Conservation (phyloP, 1,140 invertebrate genomes). For the Venustaconcha ellipsiformis region DNA sequence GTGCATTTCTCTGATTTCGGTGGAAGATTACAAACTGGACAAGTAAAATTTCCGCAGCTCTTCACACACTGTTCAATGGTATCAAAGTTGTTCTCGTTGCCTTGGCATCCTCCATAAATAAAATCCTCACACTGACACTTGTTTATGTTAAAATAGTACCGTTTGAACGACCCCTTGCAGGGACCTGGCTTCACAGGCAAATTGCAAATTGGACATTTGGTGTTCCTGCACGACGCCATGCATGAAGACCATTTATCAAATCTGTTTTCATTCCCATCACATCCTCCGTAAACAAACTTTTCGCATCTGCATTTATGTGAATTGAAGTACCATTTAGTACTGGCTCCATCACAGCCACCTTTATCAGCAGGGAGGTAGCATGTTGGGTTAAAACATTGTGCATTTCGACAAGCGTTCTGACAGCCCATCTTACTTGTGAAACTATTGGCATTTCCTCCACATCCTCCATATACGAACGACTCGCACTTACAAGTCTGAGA, state of each 20-base stretch:
- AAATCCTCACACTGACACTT: slow-evolving; percentile 66
- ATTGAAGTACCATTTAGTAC: slow-evolving; percentile 55
- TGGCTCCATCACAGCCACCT: slow-evolving; percentile 79
- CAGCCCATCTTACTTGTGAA: slow-evolving; percentile 53
- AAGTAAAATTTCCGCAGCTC: slow-evolving; percentile 26
- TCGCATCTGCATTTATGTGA: slow-evolving; percentile 40
- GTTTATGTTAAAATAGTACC: slow-evolving; percentile 66
- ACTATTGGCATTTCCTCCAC: slow-evolving; percentile 66
- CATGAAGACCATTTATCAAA: slow-evolving; percentile 49
- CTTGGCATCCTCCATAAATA: slow-evolving; percentile 66
- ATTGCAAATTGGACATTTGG: slow-evolving; percentile 27
- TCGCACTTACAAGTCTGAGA: slow-evolving; percentile 59
- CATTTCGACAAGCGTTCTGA: slow-evolving; percentile 22
- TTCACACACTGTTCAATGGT: slow-evolving; percentile 45
- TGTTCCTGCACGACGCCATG: slow-evolving; percentile 45
- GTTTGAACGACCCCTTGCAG: slow-evolving; percentile 52
- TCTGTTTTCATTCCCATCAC: slow-evolving; percentile 62
- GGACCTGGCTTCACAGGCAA: slow-evolving; percentile 50
- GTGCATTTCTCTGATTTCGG: slow-evolving; percentile 63
- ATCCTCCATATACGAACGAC: slow-evolving; percentile 65
- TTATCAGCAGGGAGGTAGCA: slow-evolving; percentile 83
- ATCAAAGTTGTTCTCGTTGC: slow-evolving; percentile 68
- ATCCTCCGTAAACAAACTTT: slow-evolving; percentile 59
- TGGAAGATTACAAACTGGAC: slow-evolving; percentile 30
- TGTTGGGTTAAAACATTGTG: background rate